A percentile compares a stretch with the other conserved stretches of the same genome.
Evolutionary conservation across 2,888 invertebrate species (phyloP).

Genomic region (Salticus scenicus): DNA sequence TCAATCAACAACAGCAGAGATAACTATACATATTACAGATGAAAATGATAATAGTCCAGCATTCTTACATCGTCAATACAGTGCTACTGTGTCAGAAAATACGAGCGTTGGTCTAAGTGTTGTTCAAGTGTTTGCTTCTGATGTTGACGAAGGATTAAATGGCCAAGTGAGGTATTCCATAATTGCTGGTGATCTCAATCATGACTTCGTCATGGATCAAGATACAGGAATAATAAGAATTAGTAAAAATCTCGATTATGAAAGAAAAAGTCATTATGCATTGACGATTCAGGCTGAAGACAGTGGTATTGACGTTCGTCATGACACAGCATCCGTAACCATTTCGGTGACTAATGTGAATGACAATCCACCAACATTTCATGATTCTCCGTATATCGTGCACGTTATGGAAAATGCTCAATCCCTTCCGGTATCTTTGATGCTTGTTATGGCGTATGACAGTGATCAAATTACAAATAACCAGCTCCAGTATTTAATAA

Average conservation of each 20-base stretch:
- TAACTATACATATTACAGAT: conserved; percentile 86
- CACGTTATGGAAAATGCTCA: conserved; percentile 91
- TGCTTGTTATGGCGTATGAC: conserved; percentile 88
- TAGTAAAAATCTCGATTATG: conserved; percentile 94
- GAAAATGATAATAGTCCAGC: conserved; percentile 93
- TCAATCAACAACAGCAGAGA: conserved; percentile 82
- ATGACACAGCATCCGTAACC: conserved; percentile 84
- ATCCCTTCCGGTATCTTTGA: conserved; percentile 79
- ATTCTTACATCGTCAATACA: conserved; percentile 89
- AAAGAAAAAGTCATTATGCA: conserved; percentile 88
- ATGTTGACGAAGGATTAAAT: conserved; percentile 86
- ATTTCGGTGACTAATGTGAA: conserved; percentile 93
- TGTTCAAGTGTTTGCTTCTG: conserved; percentile 80
- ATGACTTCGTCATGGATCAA: conserved; percentile 93
- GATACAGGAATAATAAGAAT: conserved; percentile 93
- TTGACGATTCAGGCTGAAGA: conserved; percentile 88
- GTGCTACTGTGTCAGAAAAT: conserved; percentile 92
- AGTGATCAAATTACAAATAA: conserved; percentile 93
- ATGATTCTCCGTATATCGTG: conserved; percentile 94
- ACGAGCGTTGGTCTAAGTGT: conserved; percentile 95
- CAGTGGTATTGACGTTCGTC: conserved; percentile 78
- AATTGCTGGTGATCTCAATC: conserved; percentile 89
- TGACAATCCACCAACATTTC: conserved; percentile 93
- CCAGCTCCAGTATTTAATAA: conserved; percentile 92
- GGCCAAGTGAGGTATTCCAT: conserved; percentile 95